Percentiles rank a stretch among this genome's conserved stretches.
These are phyloP conservation scores for Gymnocheta viridis DNA, from an alignment of 2,888 invertebrate genomes.

Conservation along the genomic window DNA sequence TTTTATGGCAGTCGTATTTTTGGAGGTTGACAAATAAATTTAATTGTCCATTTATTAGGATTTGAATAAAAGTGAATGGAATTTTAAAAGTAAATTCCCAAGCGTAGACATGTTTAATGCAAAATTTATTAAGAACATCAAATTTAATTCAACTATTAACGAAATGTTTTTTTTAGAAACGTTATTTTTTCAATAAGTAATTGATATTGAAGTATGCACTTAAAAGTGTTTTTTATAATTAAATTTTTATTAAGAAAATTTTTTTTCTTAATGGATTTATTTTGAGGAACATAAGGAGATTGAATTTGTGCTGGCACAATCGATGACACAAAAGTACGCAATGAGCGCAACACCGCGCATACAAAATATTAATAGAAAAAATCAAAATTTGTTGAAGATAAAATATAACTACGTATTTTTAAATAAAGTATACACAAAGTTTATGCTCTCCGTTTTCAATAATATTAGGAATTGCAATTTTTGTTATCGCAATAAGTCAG, in stretches of 20 bases:
- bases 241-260: not conserved
- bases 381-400: too few species aligned
- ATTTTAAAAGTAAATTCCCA: not conserved
- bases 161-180: not conserved
- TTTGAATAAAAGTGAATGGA: constrained; percentile 32
- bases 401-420: too few species aligned
- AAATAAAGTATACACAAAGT: too few species aligned
- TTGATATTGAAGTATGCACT: not conserved
- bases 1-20: constrained; percentile 18
- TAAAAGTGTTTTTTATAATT: not conserved
- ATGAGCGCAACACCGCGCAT: too few species aligned
- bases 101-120: not conserved
- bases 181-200: too few species aligned
- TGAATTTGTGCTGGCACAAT: too few species aligned
- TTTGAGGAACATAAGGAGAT: not conserved
- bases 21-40: constrained; percentile 48
- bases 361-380: too few species aligned
- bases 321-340: too few species aligned
- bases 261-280: not conserved
- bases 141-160: constrained; percentile 19
- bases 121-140: constrained; percentile 19
- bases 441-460: too few species aligned
- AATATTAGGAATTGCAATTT: too few species aligned
- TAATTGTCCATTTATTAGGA: constrained; percentile 34
- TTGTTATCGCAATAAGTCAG: too few species aligned